Base-by-base conservation (phyloP, 2,888 invertebrate genomes). In the Psylliodes chrysocephalus region DNA sequence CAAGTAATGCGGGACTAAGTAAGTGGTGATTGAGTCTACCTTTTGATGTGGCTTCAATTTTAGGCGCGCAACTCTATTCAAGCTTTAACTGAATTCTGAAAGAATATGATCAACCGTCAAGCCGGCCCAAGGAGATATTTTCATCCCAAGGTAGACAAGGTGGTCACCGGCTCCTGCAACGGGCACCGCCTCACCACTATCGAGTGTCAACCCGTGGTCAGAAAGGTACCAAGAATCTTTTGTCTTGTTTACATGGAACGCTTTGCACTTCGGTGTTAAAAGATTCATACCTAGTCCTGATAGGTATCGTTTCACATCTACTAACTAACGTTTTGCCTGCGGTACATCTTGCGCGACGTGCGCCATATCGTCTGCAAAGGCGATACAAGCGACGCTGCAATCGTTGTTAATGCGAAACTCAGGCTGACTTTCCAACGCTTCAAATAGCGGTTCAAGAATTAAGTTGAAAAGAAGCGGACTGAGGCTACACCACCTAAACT, bases 361-460 rank as follows among this genome's bases (percentile, higher is more conserved):
- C 28, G 79, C 63, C 0, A 80, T 52, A 70, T 82, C 81, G 33
- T 82, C 82, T 0, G 81, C 82, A 66, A 78, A 82, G 18, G 79
- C 79, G 14, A 81, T 61, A 10, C 73, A 71, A 1, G 77, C n/a
- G n/a, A n/a, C n/a, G 0, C 44, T 42, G 1, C 18, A 51, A 3
- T 62, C 46, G 19, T 63, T 14, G 12, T 69, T 60, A 12, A 18
- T 28, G 19, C 74, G n/a, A n/a, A n/a, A 22, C 64, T 77, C 60
- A 65, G 72, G 61, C 22, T 46, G 53, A 38, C 66, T 53, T 64
- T 77, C 73, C 69, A 78, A 71, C 70, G n/a, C n/a, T n/a, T n/a
- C n/a, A n/a, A n/a, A n/a, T n/a, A n/a, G n/a, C n/a, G n/a, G n/a
- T n/a, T n/a, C n/a, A n/a, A n/a, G n/a, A n/a, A n/a, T n/a, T n/a